Evolutionary conservation across 2,113 vertebrate genomes (phyloP).

Genomic region (Phalacrocorax brasilianus): DNA sequence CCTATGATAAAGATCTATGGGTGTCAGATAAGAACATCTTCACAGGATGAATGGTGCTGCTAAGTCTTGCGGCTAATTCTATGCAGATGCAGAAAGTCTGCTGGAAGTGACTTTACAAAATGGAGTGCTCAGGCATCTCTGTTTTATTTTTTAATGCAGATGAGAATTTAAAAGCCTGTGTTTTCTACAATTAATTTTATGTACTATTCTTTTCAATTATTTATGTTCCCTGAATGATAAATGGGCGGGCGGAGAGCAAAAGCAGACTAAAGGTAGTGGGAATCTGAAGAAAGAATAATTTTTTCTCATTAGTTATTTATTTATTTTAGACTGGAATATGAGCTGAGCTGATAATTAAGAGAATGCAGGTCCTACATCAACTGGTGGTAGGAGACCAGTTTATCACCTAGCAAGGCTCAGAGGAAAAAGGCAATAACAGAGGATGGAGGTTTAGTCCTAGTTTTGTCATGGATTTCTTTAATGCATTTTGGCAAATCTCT

Average conservation of each 20-base stretch:
- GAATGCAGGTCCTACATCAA: neutral
- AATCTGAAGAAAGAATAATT: neutral
- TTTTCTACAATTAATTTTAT: conserved; percentile 71
- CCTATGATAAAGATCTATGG: conserved; percentile 41
- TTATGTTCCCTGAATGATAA: conserved; percentile 61
- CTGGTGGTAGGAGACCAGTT: neutral
- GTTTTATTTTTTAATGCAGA: conserved; percentile 68
- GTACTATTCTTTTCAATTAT: conserved; percentile 70
- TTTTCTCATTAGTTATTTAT: conserved; percentile 38
- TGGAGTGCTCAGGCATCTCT: neutral
- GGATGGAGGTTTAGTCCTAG: neutral
- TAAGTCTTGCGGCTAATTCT: conserved; percentile 44
- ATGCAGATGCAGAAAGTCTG: conserved; percentile 28
- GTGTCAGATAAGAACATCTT: conserved; percentile 37
- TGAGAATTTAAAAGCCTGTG: conserved; percentile 63
- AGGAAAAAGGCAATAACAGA: neutral
- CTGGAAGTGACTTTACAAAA: conserved; percentile 47
- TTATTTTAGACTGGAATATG: conserved; percentile 35
- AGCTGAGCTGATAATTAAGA: conserved; percentile 4
- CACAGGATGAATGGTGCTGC: conserved; percentile 47
- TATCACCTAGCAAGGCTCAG: neutral
- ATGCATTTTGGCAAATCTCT: neutral
- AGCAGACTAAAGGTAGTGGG: neutral
- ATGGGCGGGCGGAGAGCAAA: neutral
- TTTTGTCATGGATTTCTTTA: neutral